Evolutionary conservation across 1,140 invertebrate genomes (phyloP).

Genomic region (Tenebrio molitor): DNA sequence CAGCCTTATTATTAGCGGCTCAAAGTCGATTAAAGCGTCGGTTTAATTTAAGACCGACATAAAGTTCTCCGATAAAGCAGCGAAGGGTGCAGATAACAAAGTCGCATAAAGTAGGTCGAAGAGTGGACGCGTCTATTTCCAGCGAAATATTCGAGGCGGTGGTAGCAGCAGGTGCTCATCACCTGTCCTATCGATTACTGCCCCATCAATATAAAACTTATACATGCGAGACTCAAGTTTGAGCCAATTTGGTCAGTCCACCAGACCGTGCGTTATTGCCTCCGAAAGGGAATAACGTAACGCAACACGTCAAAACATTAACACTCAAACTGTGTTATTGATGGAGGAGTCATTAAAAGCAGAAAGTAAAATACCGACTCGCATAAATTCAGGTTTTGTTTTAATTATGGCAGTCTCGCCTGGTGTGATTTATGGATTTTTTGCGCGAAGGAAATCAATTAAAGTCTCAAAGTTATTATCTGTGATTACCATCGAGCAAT

Average conservation of each 20-base stretch:
- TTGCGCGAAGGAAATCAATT: conserved; percentile 17
- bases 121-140: conserved; percentile 33
- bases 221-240: conserved; percentile 37
- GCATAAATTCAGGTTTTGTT: conserved; percentile 11
- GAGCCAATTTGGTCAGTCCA: conserved; percentile 26
- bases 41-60: conserved; percentile 22
- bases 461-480: conserved; percentile 13
- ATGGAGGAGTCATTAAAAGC: not conserved
- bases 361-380: not conserved
- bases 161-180: conserved; percentile 34
- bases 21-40: conserved; percentile 22
- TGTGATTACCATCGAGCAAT: conserved; percentile 7
- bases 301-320: conserved; percentile 2
- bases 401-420: conserved; percentile 9
- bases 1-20: conserved; percentile 19
- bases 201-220: conserved; percentile 34
- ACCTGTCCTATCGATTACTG: conserved; percentile 35
- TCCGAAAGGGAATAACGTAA: conserved; percentile 22
- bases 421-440: conserved; percentile 12
- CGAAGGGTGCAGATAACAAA: conserved; percentile 25
- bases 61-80: conserved; percentile 13
- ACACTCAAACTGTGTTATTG: conserved; percentile 3
- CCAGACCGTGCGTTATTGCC: conserved; percentile 24
- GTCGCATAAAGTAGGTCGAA: conserved; percentile 29
- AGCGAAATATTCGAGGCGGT: conserved; percentile 31